Evolutionary conservation across 2,888 invertebrate genomes (phyloP), one percentile per base, ranked within the genome.

Genomic region (Gymnocheta viridis): DNA sequence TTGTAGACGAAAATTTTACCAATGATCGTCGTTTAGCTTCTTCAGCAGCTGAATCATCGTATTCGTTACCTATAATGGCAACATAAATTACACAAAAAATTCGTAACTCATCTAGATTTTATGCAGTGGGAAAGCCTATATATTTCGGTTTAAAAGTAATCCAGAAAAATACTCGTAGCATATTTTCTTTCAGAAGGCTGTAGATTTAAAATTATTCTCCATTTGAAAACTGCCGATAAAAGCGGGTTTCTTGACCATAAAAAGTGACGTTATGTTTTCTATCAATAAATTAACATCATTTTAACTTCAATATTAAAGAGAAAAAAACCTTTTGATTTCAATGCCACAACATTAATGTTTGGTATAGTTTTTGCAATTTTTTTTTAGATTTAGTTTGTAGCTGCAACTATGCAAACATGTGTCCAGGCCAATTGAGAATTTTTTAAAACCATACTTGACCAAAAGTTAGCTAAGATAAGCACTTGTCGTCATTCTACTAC

Each of bases 371-470:
- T 67, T 6, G 9, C 27, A 17, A 9, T 2, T 69, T 47, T 32
- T 32, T 22, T 7, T 62, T 5, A 17, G 4, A 6, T 54, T 12
- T 22, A 51, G 27, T 24, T 32, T 35, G 0, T 24, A 41, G 17
- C 41, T 58, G 44, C 56, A 14, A 29, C 19, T 22, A 51, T 4
- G 12, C 29, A 29, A 29, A 70, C 78, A 78, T 54, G 22, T 69
- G 51, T 49, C 19, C 58, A 22, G 38, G 14, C 19, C 44, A 9
- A 17, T 44, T 54, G 60, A 44, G 60, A 60, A 67, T 22, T 73
- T 22, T 73, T 73, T 7, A 67, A 66, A 66, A 49, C 62, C 62
- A 38, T 76, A 54, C 81, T 67, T 80, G 83, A 80, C 72, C 83
- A 77, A 70, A 73, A 60, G 49, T 35, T 19, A 35, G 17, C 72